Base-by-base conservation (phyloP, 1,140 invertebrate species). In the Magallana gigas region DNA sequence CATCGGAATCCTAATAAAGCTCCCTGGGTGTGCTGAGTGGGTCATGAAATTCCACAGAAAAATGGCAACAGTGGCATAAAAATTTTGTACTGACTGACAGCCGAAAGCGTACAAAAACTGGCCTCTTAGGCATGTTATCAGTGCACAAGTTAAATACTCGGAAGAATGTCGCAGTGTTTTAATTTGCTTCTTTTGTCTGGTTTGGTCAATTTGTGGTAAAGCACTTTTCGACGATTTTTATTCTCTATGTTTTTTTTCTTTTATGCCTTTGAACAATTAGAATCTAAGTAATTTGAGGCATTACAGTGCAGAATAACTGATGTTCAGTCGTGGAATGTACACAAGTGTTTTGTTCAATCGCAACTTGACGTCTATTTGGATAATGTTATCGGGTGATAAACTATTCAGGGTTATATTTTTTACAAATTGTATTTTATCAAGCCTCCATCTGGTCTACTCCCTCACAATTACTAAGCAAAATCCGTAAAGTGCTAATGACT, bases 371-470 rank as follows among this genome's bases (percentile, higher is more conserved):
- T 29, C 68, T 29, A 23, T 76, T 76, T 29, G 23, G 68, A 76
- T 76, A 76, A 76, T 36, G 68, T 76, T 76, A 76, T 76, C 68
- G 29, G 68, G 68, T 76, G 68, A 29, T 76, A 76, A 76, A 29
- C 9, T 76, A 76, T 76, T 76, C 68, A 76, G 68, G 18, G 68
- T 76, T 76, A 76, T n/a, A 29, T 76, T 76, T 76, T 18, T 29
- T 29, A 76, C 23, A 29, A 29, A 29, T 76, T 18, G 29, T 76
- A 29, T 71, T 76, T 76, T 76, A 76, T 76, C 68, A 76, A 7
- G 11, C 23, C 29, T 12, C 68, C 68, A 76, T 76, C 68, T 76
- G 68, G 68, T 76, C 68, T 76, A 29, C 68, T 36, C 68, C 68
- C 23, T 76, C 9, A 36, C 23, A 76, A 64, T 76, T 76, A 76